These are phyloP conservation scores for Drosophila meridiana DNA, from an alignment of 2,888 invertebrate genomes.

Conservation along the genomic window DNA sequence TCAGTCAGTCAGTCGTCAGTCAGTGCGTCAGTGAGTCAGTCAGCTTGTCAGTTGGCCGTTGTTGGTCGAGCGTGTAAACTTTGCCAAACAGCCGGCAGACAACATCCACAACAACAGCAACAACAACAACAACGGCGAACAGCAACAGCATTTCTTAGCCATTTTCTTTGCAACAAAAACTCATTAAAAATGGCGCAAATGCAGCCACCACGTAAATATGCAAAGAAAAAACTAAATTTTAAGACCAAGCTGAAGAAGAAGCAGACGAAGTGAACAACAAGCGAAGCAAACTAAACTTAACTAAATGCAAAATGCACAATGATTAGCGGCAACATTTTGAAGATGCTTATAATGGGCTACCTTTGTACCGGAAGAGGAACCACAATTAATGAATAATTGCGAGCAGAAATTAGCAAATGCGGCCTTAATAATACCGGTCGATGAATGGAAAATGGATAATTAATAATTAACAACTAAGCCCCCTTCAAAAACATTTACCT, in stretches of 20 bases:
- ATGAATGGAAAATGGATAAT: background rate
- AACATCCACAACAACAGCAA: constrained; percentile 39
- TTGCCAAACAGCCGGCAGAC: constrained; percentile 45
- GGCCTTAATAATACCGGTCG: background rate
- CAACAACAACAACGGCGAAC: constrained; percentile 12
- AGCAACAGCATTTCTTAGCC: constrained; percentile 23
- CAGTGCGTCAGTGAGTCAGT: constrained; percentile 31
- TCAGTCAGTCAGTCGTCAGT: constrained; percentile 36
- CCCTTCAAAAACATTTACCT: background rate
- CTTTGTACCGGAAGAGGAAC: constrained; percentile 34
- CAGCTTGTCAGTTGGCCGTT: constrained; percentile 50
- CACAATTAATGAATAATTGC: constrained; percentile 12
- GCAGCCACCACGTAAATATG: constrained; percentile 67
- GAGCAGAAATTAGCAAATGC: background rate
- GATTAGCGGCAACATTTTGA: constrained; percentile 65
- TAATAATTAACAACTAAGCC: background rate
- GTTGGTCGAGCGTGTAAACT: constrained; percentile 63
- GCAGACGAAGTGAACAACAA: constrained; percentile 10
- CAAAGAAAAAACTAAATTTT: constrained; percentile 10
- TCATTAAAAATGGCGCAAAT: constrained; percentile 74
- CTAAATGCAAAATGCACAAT: constrained; percentile 67
- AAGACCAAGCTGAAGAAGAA: background rate
- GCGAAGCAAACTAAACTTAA: constrained; percentile 22
- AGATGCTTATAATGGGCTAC: constrained; percentile 38
- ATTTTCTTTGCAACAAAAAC: constrained; percentile 61